Percentiles rank a stretch among this genome's conserved stretches.
These are phyloP conservation scores for Odontothrips loti DNA, from an alignment of 2,888 invertebrate species.

Conservation along the genomic window DNA sequence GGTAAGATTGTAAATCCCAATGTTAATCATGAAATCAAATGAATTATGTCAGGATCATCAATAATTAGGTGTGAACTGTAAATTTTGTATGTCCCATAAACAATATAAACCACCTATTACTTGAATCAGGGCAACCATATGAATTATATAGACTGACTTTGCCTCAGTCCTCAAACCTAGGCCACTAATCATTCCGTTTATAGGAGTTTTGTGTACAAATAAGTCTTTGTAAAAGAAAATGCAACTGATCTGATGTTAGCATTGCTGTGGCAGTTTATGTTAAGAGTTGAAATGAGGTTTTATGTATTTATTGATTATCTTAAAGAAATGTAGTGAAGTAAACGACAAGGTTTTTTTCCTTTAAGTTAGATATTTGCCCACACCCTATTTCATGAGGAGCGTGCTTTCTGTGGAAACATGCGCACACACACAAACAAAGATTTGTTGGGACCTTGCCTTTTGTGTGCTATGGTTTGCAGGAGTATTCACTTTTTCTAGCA, in stretches of 20 bases:
- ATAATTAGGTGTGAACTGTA: neutral
- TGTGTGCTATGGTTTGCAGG: neutral
- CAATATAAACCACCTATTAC: neutral
- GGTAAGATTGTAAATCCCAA: neutral
- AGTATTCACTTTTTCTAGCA: too few relatives aligned
- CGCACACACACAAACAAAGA: neutral
- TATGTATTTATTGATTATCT: conserved; percentile 23
- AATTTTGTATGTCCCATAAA: neutral
- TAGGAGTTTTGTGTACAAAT: conserved; percentile 16
- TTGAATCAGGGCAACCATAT: neutral
- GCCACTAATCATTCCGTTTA: conserved; percentile 12
- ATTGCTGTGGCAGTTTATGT: neutral
- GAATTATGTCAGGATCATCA: conserved; percentile 2
- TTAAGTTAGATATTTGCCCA: neutral
- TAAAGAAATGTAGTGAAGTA: conserved; percentile 21
- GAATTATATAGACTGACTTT: neutral
- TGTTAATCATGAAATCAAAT: conserved; percentile 7
- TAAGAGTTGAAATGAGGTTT: neutral
- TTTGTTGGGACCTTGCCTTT: neutral
- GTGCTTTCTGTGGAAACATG: neutral
- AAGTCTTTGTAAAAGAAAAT: neutral
- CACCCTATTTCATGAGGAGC: conserved; percentile 8
- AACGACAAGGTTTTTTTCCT: conserved; percentile 11
- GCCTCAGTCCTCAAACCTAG: conserved; percentile 12
- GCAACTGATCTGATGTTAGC: conserved; percentile 19